A percentile compares a stretch with the other conserved stretches of the same genome.
Conservation (phyloP, 2,797 vertebrate genomes). For the Sebastes ruberrimus region DNA sequence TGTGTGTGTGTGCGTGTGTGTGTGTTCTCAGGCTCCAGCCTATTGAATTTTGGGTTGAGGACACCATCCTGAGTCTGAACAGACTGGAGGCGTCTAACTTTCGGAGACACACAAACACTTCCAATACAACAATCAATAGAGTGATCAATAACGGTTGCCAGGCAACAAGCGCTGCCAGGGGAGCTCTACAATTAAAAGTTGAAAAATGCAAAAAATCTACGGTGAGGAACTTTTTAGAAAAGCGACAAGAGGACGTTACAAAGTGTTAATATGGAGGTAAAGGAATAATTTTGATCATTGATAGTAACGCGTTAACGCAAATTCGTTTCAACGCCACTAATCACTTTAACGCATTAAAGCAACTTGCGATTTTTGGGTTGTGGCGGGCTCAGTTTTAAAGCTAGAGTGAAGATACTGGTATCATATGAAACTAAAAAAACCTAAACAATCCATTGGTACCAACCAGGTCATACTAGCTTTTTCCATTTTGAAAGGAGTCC, state of each 20-base stretch:
- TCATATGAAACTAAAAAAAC: too few relatives aligned
- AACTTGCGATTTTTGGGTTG: too few relatives aligned
- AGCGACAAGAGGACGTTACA: background rate
- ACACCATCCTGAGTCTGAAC: slow-evolving; percentile 38
- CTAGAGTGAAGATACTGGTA: too few relatives aligned
- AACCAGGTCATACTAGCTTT: too few relatives aligned
- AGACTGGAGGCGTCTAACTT: slow-evolving; percentile 61
- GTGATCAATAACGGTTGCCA: slow-evolving; percentile 35
- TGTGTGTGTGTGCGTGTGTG: background rate
- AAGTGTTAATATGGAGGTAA: background rate
- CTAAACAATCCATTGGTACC: too few relatives aligned
- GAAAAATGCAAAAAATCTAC: background rate
- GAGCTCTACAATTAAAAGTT: background rate
- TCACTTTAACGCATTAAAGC: accelerated
- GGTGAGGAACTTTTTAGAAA: background rate
- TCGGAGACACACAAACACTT: slow-evolving; percentile 58
- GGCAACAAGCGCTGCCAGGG: slow-evolving; percentile 20
- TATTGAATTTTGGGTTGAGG: slow-evolving; percentile 56
- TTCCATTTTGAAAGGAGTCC: too few relatives aligned
- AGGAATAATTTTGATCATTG: accelerated
- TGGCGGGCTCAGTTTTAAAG: too few relatives aligned
- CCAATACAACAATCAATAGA: slow-evolving; percentile 52
- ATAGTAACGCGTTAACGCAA: too few relatives aligned
- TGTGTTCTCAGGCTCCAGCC: slow-evolving; percentile 47
- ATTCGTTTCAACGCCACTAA: too few relatives aligned